phyloP scores from a whole-genome alignment of 1,140 invertebrate genomes.

The Drusus annulatus region DNA sequence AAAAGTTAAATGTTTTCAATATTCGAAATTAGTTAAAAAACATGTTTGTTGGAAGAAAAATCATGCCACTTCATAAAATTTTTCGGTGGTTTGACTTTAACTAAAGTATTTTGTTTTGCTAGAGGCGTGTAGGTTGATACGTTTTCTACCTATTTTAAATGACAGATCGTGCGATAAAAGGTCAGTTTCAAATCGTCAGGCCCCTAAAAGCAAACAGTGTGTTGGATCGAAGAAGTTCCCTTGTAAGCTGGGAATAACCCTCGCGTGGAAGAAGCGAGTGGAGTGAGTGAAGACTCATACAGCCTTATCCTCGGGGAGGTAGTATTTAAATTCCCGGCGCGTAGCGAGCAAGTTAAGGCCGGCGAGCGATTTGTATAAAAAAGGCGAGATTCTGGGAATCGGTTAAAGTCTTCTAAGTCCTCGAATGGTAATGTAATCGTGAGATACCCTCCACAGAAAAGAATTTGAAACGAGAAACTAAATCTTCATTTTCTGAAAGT shows the following conservation, averaged over 20 bases:
- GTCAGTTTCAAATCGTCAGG: neutral
- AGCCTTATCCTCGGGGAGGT: neutral
- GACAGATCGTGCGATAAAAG: too few relatives aligned
- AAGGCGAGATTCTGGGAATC: slow-evolving; percentile 18
- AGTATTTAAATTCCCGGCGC: slow-evolving; percentile 18
- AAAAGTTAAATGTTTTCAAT: neutral
- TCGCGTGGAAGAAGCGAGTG: neutral
- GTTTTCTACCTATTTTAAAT: neutral
- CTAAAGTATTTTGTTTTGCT: neutral
- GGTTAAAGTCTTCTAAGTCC: slow-evolving; percentile 30
- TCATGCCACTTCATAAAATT: neutral
- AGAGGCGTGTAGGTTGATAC: neutral
- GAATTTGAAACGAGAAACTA: neutral
- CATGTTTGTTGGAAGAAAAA: too few relatives aligned
- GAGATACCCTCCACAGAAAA: neutral
- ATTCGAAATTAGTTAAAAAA: neutral
- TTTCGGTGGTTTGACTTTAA: neutral
- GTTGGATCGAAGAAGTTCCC: neutral
- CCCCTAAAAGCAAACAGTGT: neutral
- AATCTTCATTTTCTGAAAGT: slow-evolving; percentile 1
- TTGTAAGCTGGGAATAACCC: neutral
- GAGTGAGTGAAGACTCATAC: neutral
- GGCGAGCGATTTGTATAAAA: slow-evolving; percentile 34
- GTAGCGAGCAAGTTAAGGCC: slow-evolving; percentile 32
- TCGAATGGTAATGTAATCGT: slow-evolving; percentile 12